A percentile compares a stretch with the other conserved stretches of the same genome.
phyloP scores from a whole-genome alignment of 2,113 vertebrate species.

The Antennarius striatus region DNA sequence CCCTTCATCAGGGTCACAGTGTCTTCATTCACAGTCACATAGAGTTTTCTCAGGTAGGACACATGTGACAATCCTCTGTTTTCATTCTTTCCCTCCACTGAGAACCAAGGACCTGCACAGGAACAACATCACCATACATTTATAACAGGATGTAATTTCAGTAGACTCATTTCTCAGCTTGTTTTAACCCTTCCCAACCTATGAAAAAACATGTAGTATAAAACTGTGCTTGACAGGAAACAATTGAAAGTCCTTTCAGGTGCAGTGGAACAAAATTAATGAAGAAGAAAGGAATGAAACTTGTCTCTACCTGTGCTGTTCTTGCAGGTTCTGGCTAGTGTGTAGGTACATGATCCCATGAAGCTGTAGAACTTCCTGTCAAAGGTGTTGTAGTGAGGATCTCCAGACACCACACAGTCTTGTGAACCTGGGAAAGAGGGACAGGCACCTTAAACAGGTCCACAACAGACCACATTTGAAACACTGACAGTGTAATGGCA shows the following conservation, averaged over 20 bases:
- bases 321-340: constrained; percentile 80
- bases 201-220: no score
- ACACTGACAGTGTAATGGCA: no score
- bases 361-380: constrained; percentile 87
- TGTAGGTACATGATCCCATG: constrained; percentile 92
- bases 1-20: constrained; percentile 81
- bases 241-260: no score
- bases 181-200: no score
- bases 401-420: constrained; percentile 87
- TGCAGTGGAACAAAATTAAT: not conserved
- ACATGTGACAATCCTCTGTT: constrained; percentile 70
- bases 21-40: constrained; percentile 70
- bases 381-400: constrained; percentile 92
- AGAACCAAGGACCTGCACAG: constrained; percentile 81
- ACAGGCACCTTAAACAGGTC: not conserved
- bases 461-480: no score
- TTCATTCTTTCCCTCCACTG: constrained; percentile 82
- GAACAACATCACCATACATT: not conserved
- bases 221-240: no score
- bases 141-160: not conserved
- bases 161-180: no score
- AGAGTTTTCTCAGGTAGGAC: constrained; percentile 79
- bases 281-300: not conserved
- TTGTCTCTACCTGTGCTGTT: constrained; percentile 71
- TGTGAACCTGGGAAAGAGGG: constrained; percentile 70